phyloP scores from a whole-genome alignment of 2,888 invertebrate species.

The Autographa gamma region DNA sequence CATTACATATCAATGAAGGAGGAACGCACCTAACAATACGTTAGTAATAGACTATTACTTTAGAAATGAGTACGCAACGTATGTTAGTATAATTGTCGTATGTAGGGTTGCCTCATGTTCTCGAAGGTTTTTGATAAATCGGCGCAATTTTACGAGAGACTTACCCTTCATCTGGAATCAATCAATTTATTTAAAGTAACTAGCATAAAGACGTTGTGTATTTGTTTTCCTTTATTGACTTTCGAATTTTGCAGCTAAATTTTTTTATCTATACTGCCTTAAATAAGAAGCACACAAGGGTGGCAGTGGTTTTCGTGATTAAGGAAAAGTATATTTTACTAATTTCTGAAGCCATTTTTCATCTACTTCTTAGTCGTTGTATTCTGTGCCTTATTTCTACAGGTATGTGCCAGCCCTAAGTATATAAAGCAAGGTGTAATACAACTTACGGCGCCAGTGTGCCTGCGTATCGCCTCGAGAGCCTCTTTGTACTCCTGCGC shows the following conservation, averaged over 20 bases:
- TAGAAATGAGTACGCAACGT: constrained; percentile 38
- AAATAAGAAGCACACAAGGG: too few species aligned
- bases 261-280: too few species aligned
- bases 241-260: too few species aligned
- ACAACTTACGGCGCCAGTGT: constrained; percentile 81
- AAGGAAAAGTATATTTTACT: too few species aligned
- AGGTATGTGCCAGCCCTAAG: constrained; percentile 23
- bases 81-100: constrained; percentile 44
- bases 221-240: too few species aligned
- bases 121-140: background rate
- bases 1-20: constrained; percentile 46
- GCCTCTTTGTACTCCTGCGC: constrained; percentile 85
- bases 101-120: constrained; percentile 31
- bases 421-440: constrained; percentile 18
- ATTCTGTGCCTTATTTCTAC: background rate
- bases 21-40: constrained; percentile 56
- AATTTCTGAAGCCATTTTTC: too few species aligned
- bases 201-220: too few species aligned
- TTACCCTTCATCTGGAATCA: too few species aligned
- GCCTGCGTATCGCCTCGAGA: constrained; percentile 79
- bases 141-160: background rate
- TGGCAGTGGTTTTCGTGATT: too few species aligned
- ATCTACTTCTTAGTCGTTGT: too few species aligned
- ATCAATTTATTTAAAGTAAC: too few species aligned
- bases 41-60: constrained; percentile 61